These are phyloP conservation scores for Parotocinclus haroldoi DNA, from an alignment of 2,797 vertebrate genomes.

Conservation along the genomic window DNA sequence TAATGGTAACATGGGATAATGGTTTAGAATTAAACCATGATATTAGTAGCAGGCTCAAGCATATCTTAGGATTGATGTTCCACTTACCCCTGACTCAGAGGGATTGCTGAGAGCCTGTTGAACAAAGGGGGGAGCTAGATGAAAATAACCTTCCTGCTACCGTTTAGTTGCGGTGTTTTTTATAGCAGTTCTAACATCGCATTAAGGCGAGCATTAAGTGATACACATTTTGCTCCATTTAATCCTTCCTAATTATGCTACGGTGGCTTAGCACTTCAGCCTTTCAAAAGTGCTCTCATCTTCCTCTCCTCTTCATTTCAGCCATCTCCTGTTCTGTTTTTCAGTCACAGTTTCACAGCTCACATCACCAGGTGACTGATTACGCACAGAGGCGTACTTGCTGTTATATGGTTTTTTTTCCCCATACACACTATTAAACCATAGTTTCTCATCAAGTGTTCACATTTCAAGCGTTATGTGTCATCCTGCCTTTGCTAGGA, in stretches of 20 bases:
- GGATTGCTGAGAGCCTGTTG: not conserved
- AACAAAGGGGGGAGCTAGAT: not conserved
- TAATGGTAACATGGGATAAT: too few relatives aligned
- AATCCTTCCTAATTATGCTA: conserved; percentile 48
- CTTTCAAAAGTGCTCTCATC: not conserved
- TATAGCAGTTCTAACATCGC: not conserved
- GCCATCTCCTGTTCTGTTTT: not conserved
- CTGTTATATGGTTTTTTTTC: conserved; percentile 17
- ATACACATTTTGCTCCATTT: not conserved
- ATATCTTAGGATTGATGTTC: not conserved
- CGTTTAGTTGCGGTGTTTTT: not conserved
- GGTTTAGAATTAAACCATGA: too few relatives aligned
- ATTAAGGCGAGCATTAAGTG: not conserved
- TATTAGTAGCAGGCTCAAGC: not conserved
- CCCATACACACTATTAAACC: not conserved
- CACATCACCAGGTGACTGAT: conserved; percentile 17
- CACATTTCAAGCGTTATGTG: too few relatives aligned
- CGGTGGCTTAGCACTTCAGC: conserved; percentile 17
- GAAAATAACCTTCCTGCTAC: not conserved
- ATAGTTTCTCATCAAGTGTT: too few relatives aligned
- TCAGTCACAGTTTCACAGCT: not conserved
- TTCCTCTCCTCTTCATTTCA: conserved; percentile 3
- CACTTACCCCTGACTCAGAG: not conserved
- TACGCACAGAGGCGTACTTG: not conserved
- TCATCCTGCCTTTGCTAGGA: too few relatives aligned